A percentile compares a stretch with the other conserved stretches of the same genome.
These are phyloP conservation scores for Rhinolophus ferrumequinum DNA, from an alignment of 2,113 vertebrate species.

Conservation along the genomic window DNA sequence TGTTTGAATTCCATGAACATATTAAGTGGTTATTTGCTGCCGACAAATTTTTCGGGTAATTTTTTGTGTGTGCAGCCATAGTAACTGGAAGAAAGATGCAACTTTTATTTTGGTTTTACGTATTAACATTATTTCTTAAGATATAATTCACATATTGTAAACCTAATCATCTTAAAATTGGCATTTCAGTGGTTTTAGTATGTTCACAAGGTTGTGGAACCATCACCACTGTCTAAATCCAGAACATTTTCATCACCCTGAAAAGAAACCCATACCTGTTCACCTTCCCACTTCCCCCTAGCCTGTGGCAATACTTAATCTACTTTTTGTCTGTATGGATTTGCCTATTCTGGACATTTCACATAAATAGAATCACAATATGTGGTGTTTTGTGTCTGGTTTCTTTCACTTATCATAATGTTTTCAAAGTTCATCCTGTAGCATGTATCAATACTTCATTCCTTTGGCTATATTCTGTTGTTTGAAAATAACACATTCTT, in stretches of 20 bases:
- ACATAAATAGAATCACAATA: not conserved
- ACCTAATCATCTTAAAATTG: not conserved
- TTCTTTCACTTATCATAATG: not conserved
- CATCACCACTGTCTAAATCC: not conserved
- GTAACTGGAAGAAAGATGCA: not conserved
- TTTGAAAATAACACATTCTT: not conserved
- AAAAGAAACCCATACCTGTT: not conserved
- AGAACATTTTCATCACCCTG: not conserved
- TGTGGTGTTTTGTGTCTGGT: not conserved
- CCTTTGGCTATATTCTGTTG: not conserved
- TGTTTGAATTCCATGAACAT: not conserved
- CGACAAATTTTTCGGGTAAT: not conserved
- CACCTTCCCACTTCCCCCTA: not conserved
- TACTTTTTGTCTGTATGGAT: not conserved
- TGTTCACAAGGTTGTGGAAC: not conserved
- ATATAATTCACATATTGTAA: not conserved
- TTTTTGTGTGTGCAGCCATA: not conserved
- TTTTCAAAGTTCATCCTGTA: not conserved
- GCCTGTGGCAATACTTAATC: not conserved
- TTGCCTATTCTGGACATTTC: not conserved
- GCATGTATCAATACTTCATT: not conserved
- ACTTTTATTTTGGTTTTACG: slow-evolving; percentile 42
- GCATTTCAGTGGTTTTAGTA: not conserved
- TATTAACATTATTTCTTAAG: not conserved
- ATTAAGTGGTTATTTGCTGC: not conserved